phyloP scores from a whole-genome alignment of 2,888 invertebrate species.

The Chrysopilus asiliformis region DNA sequence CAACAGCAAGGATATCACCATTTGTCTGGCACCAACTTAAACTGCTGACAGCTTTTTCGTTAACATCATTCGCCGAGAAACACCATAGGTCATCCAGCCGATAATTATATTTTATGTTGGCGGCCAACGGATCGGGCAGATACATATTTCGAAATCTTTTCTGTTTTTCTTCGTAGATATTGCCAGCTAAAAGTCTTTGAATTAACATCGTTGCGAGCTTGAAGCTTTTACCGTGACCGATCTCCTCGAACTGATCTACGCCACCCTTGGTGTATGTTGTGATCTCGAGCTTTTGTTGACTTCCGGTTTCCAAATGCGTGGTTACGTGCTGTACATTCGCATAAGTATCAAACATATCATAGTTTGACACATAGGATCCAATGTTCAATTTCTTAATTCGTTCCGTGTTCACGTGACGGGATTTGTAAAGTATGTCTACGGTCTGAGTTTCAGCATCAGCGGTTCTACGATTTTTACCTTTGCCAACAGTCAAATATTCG shows the following conservation, averaged over 20 bases:
- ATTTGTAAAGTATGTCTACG: constrained; percentile 43
- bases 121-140: constrained; percentile 45
- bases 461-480: constrained; percentile 52
- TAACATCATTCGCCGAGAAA: constrained; percentile 40
- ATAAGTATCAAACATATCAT: constrained; percentile 66
- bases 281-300: constrained; percentile 37
- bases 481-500: constrained; percentile 51
- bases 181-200: constrained; percentile 58
- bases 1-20: constrained; percentile 57
- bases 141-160: constrained; percentile 55
- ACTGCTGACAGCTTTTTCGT: constrained; percentile 43
- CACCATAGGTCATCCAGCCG: constrained; percentile 53
- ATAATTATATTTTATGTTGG: constrained; percentile 53
- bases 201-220: constrained; percentile 49
- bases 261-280: constrained; percentile 28
- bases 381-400: constrained; percentile 42
- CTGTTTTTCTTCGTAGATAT: constrained; percentile 50
- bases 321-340: constrained; percentile 33
- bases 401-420: constrained; percentile 47
- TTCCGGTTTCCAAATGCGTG: constrained; percentile 27
- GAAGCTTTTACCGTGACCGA: constrained; percentile 35
- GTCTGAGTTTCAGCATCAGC: constrained; percentile 60
- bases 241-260: constrained; percentile 22
- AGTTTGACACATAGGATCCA: constrained; percentile 54
- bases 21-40: constrained; percentile 56